A percentile compares a stretch with the other conserved stretches of the same genome.
Conservation (phyloP, 2,888 invertebrate genomes). For the Mimumesa dahlbomi region DNA sequence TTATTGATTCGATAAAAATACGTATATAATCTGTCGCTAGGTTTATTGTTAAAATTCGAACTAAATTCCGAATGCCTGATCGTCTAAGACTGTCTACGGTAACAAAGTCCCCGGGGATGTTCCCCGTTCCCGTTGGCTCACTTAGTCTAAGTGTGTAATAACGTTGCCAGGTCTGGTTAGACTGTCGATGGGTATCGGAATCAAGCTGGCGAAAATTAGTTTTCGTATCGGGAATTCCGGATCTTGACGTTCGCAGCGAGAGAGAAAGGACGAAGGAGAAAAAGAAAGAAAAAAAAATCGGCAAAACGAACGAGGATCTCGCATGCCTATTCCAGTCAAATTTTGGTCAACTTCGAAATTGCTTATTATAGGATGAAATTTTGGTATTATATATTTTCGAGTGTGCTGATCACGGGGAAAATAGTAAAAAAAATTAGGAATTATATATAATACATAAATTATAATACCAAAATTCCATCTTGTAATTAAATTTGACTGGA, state of each 20-base stretch:
- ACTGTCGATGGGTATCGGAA: slow-evolving; percentile 46
- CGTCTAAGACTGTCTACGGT: slow-evolving; percentile 12
- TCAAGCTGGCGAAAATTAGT: slow-evolving; percentile 50
- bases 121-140: slow-evolving; percentile 29
- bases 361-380: too few relatives aligned
- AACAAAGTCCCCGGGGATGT: slow-evolving; percentile 20
- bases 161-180: slow-evolving; percentile 18
- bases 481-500: slow-evolving; percentile 22
- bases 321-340: too few relatives aligned
- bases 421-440: too few relatives aligned
- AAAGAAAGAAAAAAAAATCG: too few relatives aligned
- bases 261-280: slow-evolving; percentile 28
- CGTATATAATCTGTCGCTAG: too few relatives aligned
- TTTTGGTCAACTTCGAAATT: too few relatives aligned
- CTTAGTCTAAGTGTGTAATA: slow-evolving; percentile 26
- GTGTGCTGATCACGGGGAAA: too few relatives aligned
- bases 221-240: slow-evolving; percentile 44
- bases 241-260: not conserved
- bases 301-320: too few relatives aligned
- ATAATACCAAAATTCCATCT: too few relatives aligned
- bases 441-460: too few relatives aligned
- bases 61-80: slow-evolving; percentile 1
- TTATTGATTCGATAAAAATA: too few relatives aligned
- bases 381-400: too few relatives aligned
- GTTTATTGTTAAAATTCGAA: slow-evolving; percentile 29